A percentile compares a stretch with the other conserved stretches of the same genome.
Conservation (phyloP, 2,888 invertebrate genomes). For the Coelinius sp. region DNA sequence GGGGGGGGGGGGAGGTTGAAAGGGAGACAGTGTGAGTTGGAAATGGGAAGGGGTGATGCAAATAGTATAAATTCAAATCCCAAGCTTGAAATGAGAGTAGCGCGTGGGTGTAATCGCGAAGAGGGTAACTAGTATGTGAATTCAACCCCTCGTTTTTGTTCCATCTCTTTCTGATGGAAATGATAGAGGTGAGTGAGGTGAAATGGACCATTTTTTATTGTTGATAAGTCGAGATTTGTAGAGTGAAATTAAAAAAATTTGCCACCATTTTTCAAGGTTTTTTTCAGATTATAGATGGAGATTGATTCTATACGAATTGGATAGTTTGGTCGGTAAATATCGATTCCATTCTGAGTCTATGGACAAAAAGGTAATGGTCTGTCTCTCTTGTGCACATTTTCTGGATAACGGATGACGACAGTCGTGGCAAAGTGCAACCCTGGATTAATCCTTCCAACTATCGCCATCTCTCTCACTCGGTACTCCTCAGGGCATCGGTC, state of each 20-base stretch:
- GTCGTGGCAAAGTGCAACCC: slow-evolving; percentile 31
- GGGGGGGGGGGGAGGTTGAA: too few species aligned
- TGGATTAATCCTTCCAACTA: slow-evolving; percentile 22
- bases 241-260: not conserved
- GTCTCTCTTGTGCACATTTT: not conserved
- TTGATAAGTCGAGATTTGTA: not conserved
- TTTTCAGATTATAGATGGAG: not conserved
- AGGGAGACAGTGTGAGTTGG: not conserved
- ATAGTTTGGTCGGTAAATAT: not conserved
- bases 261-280: not conserved
- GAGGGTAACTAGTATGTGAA: slow-evolving; percentile 12
- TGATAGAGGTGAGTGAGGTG: not conserved
- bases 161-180: not conserved
- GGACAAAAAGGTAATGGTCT: not conserved
- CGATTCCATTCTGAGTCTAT: not conserved
- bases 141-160: not conserved
- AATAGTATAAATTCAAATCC: slow-evolving; percentile 19
- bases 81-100: not conserved
- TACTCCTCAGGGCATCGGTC: not conserved
- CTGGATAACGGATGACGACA: slow-evolving; percentile 34
- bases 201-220: not conserved
- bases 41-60: not conserved
- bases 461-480: not conserved
- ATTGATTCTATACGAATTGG: not conserved
- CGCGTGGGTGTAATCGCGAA: slow-evolving; percentile 1